A percentile compares a stretch with the other conserved stretches of the same genome.
Evolutionary conservation across 2,888 invertebrate species (phyloP).

Genomic region (Tiphia femorata): DNA sequence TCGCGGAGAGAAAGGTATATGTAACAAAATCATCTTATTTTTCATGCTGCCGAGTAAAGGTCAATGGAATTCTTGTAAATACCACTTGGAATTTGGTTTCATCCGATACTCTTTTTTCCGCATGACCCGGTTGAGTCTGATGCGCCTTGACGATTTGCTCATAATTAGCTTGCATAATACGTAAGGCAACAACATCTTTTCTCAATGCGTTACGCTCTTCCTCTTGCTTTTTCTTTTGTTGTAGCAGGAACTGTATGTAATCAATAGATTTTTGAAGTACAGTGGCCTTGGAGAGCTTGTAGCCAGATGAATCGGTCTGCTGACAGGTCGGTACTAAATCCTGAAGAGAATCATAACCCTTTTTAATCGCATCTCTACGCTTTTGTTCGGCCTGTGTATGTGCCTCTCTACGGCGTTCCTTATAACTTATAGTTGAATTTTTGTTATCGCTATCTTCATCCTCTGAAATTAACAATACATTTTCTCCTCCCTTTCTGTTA

Average conservation of each 20-base stretch:
- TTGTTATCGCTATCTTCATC: slow-evolving; percentile 76
- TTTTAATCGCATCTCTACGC: slow-evolving; percentile 95
- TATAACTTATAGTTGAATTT: slow-evolving; percentile 83
- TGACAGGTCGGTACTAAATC: slow-evolving; percentile 94
- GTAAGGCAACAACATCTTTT: slow-evolving; percentile 92
- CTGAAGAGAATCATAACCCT: slow-evolving; percentile 94
- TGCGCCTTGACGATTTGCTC: slow-evolving; percentile 97
- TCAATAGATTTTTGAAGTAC: slow-evolving; percentile 95
- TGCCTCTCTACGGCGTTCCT: slow-evolving; percentile 93
- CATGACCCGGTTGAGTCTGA: slow-evolving; percentile 89
- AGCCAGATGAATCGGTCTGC: slow-evolving; percentile 90
- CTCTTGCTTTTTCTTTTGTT: slow-evolving; percentile 93
- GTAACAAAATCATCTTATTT: slow-evolving; percentile 37
- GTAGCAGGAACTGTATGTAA: slow-evolving; percentile 90
- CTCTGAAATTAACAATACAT: slow-evolving; percentile 64
- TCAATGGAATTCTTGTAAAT: too few relatives aligned
- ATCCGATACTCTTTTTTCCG: slow-evolving; percentile 91
- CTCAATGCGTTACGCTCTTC: slow-evolving; percentile 91
- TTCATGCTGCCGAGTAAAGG: too few relatives aligned
- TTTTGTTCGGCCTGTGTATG: slow-evolving; percentile 98
- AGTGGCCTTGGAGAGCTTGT: slow-evolving; percentile 96
- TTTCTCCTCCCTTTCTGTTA: too few relatives aligned
- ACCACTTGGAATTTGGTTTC: slow-evolving; percentile 98
- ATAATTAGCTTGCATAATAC: slow-evolving; percentile 91
- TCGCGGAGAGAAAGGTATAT: background rate